Percentiles rank a stretch among this genome's conserved stretches.
Evolutionary conservation across 2,888 invertebrate genomes (phyloP).

Genomic region (Julus scandinavius): DNA sequence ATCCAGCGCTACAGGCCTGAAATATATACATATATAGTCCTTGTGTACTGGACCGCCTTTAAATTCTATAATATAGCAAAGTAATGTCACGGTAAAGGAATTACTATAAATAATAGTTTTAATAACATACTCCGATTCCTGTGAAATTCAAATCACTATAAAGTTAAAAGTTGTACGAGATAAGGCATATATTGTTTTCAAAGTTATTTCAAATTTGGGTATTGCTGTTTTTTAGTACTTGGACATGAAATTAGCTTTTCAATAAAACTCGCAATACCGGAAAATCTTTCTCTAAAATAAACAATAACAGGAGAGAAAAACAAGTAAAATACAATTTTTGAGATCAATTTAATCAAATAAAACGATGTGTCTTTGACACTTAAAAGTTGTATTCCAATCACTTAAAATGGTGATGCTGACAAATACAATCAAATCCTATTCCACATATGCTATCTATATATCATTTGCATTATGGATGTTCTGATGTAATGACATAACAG

Average conservation of each 20-base stretch:
- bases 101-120: neutral
- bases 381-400: neutral
- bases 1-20: neutral
- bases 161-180: too few species aligned
- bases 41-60: neutral
- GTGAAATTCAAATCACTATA: too few species aligned
- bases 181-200: too few species aligned
- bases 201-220: too few species aligned
- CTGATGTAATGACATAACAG: neutral
- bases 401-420: neutral
- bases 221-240: too few species aligned
- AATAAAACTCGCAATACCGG: too few species aligned
- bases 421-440: neutral
- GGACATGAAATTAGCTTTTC: too few species aligned
- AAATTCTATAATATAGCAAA: neutral
- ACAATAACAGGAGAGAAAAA: neutral
- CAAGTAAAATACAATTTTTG: neutral
- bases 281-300: too few species aligned
- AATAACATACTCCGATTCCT: neutral
- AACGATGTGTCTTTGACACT: neutral
- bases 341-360: slow-evolving; percentile 2
- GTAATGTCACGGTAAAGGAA: neutral
- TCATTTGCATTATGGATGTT: neutral
- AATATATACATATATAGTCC: too few species aligned
- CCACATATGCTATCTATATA: neutral